Evolutionary conservation across 37 sponge, comb jelly and placozoan genomes (phyloP).

Genomic region (Dysidea cf. avara): DNA sequence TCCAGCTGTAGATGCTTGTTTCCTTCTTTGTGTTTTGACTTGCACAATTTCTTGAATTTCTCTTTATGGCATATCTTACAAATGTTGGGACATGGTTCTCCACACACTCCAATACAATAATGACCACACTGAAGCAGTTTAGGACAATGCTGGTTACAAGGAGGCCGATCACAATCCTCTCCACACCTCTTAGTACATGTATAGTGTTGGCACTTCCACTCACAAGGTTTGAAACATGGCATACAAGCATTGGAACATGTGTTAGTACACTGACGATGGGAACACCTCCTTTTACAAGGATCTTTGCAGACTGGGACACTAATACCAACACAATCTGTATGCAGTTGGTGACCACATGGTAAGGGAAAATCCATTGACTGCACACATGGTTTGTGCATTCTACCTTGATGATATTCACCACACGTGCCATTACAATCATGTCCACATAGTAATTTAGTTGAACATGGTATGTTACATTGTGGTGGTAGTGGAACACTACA

Average conservation of each 20-base stretch:
- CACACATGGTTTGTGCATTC: conserved; percentile 38
- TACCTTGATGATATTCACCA: conserved; percentile 24
- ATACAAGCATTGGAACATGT: neutral
- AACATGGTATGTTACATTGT: conserved; percentile 35
- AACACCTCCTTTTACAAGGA: conserved; percentile 21
- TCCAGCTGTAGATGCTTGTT: no score
- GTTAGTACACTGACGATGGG: conserved; percentile 4
- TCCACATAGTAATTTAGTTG: conserved; percentile 51
- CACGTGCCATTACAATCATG: conserved; percentile 61
- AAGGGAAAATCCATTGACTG: neutral
- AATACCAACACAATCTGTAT: neutral
- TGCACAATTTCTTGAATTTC: conserved; percentile 27
- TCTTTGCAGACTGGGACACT: neutral
- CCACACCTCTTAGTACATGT: conserved; percentile 48
- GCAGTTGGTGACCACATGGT: conserved; percentile 42
- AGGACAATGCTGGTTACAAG: conserved; percentile 54
- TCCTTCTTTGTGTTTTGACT: no score
- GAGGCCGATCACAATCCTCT: conserved; percentile 54
- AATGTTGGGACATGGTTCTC: conserved; percentile 31
- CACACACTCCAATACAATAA: conserved; percentile 52
- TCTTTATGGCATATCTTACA: conserved; percentile 47
- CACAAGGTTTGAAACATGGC: conserved; percentile 31
- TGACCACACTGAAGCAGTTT: conserved; percentile 62
- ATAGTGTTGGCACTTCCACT: conserved; percentile 32
- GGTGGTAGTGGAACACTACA: conserved; percentile 19